Percentiles rank a stretch among this genome's conserved stretches.
phyloP scores from a whole-genome alignment of 2,888 invertebrate species.

The Brachyptera risi region DNA sequence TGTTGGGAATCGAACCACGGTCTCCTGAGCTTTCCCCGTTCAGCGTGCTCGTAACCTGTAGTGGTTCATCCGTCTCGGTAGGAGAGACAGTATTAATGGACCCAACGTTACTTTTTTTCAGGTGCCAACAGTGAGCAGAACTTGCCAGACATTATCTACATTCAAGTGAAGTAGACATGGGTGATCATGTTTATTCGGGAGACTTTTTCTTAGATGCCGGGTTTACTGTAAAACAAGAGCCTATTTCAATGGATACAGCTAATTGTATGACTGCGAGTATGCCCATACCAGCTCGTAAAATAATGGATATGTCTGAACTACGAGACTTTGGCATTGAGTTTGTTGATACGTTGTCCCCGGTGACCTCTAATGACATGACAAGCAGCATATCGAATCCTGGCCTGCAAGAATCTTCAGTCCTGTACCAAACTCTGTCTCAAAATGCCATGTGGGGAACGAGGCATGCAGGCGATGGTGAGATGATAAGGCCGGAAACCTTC shows the following conservation, averaged over 20 bases:
- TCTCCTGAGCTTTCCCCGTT: no score
- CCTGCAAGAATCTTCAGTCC: conserved; percentile 44
- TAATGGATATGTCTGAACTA: conserved; percentile 42
- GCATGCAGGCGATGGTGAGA: conserved; percentile 21
- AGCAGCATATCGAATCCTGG: conserved; percentile 36
- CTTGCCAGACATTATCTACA: no score
- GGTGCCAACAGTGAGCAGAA: no score
- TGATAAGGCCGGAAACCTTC: conserved; percentile 47
- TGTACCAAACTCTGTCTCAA: conserved; percentile 44
- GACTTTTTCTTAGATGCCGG: conserved; percentile 61
- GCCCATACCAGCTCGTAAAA: conserved; percentile 58
- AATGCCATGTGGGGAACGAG: conserved; percentile 44
- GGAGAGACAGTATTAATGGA: no score
- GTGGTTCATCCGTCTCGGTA: no score
- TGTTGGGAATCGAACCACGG: no score
- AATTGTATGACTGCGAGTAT: conserved; percentile 54
- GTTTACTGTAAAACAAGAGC: conserved; percentile 61
- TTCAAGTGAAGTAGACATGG: background rate
- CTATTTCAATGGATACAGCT: conserved; percentile 46
- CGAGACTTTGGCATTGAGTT: conserved; percentile 55
- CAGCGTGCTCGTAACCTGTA: no score
- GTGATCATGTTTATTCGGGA: conserved; percentile 39
- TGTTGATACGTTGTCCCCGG: conserved; percentile 54
- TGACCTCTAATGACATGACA: conserved; percentile 41
- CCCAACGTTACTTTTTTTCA: no score